A percentile compares a stretch with the other conserved stretches of the same genome.
Evolutionary conservation across 2,888 invertebrate genomes (phyloP).

Genomic region (Cheilosia variabilis): DNA sequence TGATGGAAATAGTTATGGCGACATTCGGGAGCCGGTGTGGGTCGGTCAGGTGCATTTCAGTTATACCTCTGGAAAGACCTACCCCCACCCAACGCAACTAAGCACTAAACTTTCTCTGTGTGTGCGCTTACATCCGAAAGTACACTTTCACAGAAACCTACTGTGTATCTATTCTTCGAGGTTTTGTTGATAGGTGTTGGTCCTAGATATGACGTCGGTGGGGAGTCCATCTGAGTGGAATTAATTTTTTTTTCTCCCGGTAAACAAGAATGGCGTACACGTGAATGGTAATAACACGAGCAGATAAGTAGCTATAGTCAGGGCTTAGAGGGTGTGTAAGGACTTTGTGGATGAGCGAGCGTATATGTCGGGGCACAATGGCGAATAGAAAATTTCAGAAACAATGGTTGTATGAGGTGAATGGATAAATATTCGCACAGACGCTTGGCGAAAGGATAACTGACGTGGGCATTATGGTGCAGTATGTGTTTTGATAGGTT

Average conservation of each 20-base stretch:
- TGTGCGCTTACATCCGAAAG: conserved; percentile 29
- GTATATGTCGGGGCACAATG: conserved; percentile 19
- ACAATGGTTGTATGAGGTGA: conserved; percentile 47
- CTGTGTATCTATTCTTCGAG: conserved; percentile 59
- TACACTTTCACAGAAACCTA: conserved; percentile 60
- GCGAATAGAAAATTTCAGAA: conserved; percentile 32
- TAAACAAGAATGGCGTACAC: conserved; percentile 63
- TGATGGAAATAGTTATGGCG: conserved; percentile 30
- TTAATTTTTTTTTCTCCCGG: conserved; percentile 35
- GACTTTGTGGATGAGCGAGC: neutral
- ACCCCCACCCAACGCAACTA: neutral
- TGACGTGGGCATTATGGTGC: conserved; percentile 31
- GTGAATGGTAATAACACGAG: conserved; percentile 58
- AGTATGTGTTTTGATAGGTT: neutral
- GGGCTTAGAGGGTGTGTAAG: conserved; percentile 2
- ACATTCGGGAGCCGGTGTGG: conserved; percentile 26
- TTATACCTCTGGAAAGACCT: conserved; percentile 13
- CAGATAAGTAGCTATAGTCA: conserved; percentile 56
- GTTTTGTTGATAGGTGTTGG: conserved; percentile 47
- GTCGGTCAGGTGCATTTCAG: conserved; percentile 42
- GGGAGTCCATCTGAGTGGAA: conserved; percentile 66
- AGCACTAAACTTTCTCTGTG: conserved; percentile 43
- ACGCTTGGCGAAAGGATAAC: conserved; percentile 41
- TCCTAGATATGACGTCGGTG: conserved; percentile 41
- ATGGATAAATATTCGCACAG: conserved; percentile 39